Percentiles rank a stretch among this genome's conserved stretches.
phyloP scores from a whole-genome alignment of 2,113 vertebrate genomes.

The Hippoglossus stenolepis region DNA sequence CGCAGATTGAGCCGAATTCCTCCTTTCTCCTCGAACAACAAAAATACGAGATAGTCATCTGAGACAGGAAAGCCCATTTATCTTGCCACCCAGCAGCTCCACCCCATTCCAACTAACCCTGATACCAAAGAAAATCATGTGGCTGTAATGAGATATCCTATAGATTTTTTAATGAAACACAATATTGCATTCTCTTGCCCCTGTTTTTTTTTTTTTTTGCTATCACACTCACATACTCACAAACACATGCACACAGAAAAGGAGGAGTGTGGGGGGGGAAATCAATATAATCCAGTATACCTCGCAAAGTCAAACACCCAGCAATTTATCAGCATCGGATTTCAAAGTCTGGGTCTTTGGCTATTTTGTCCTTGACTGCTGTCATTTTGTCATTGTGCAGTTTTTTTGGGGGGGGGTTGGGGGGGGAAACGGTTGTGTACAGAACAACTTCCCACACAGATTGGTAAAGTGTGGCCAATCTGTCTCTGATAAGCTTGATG shows the following conservation, averaged over 20 bases:
- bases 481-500: conserved; percentile 55
- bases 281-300: conserved; percentile 77
- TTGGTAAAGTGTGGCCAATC: conserved; percentile 56
- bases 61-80: conserved; percentile 68
- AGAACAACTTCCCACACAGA: conserved; percentile 22
- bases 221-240: conserved; percentile 59
- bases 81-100: conserved; percentile 62
- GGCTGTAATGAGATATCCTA: conserved; percentile 78
- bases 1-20: conserved; percentile 53
- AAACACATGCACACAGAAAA: conserved; percentile 42
- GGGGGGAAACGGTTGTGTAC: not conserved
- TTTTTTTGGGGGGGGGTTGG: not conserved
- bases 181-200: conserved; percentile 72
- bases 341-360: conserved; percentile 67
- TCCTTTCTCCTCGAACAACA: conserved; percentile 49
- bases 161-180: conserved; percentile 81
- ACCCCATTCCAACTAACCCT: conserved; percentile 37
- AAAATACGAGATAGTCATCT: conserved; percentile 71
- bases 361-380: conserved; percentile 62
- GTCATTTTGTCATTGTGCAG: conserved; percentile 34
- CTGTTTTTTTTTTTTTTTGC: conserved; percentile 32
- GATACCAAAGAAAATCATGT: conserved; percentile 72
- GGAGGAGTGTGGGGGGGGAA: conserved; percentile 27
- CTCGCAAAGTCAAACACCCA: conserved; percentile 71
- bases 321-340: conserved; percentile 78